Conservation (phyloP, 1,140 invertebrate genomes). For the Cylas formicarius region DNA sequence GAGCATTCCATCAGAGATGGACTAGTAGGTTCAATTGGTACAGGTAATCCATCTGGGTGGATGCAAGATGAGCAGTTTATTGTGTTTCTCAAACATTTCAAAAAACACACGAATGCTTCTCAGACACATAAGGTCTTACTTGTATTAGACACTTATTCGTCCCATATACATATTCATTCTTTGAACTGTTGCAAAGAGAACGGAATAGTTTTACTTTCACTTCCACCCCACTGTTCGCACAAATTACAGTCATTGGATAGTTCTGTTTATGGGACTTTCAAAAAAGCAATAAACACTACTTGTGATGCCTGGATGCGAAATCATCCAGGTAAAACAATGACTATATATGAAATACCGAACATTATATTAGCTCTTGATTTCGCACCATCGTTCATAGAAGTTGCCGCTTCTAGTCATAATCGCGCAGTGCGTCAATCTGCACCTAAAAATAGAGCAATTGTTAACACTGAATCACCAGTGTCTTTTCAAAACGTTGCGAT, state of each 20-base stretch:
- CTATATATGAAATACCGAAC: too few species aligned
- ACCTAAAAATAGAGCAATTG: too few species aligned
- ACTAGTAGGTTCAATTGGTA: constrained; percentile 35
- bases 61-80: constrained; percentile 36
- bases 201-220: constrained; percentile 33
- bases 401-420: too few species aligned
- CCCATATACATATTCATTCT: constrained; percentile 26
- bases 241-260: constrained; percentile 40
- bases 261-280: constrained; percentile 36
- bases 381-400: too few species aligned
- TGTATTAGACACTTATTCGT: constrained; percentile 30
- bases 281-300: constrained; percentile 34
- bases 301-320: constrained; percentile 42
- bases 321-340: constrained; percentile 43
- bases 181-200: constrained; percentile 34
- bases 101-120: constrained; percentile 31
- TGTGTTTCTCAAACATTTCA: constrained; percentile 38
- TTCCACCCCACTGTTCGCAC: constrained; percentile 39
- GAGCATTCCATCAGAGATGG: constrained; percentile 35
- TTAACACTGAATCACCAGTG: too few species aligned
- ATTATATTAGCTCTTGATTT: too few species aligned
- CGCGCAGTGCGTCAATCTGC: too few species aligned
- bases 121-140: constrained; percentile 31
- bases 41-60: constrained; percentile 38
- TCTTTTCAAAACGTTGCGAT: too few species aligned